These are phyloP conservation scores for Melanchra persicariae DNA, from an alignment of 2,888 invertebrate genomes.

Conservation along the genomic window DNA sequence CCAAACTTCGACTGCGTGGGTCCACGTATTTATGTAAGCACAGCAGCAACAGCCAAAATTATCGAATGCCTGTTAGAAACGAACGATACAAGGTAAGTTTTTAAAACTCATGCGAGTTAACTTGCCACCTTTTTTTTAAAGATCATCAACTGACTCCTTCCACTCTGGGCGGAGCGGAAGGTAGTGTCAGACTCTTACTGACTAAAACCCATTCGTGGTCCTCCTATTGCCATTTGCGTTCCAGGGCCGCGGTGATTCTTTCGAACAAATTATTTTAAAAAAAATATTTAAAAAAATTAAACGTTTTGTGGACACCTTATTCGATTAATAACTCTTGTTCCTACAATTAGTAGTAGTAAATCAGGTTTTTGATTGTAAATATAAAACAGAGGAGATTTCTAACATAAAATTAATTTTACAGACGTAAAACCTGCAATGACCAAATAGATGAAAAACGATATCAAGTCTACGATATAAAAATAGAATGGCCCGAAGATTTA, in stretches of 20 bases:
- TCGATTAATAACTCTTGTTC: no score
- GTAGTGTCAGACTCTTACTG: no score
- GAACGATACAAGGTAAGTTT: constrained; percentile 33
- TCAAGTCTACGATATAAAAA: constrained; percentile 35
- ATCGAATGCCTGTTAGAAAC: constrained; percentile 52
- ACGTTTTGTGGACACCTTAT: no score
- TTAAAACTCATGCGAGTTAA: no score
- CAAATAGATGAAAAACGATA: constrained; percentile 30
- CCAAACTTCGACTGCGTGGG: constrained; percentile 40
- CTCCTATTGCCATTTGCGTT: no score
- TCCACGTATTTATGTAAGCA: constrained; percentile 55
- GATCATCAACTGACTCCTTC: no score
- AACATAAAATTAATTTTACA: constrained; percentile 19
- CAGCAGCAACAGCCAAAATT: constrained; percentile 42
- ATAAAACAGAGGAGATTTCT: background rate
- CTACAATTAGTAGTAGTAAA: background rate
- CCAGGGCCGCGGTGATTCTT: no score
- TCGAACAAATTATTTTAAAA: no score
- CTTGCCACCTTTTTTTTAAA: no score
- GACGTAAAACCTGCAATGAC: constrained; percentile 46
- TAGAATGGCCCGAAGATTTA: constrained; percentile 41
- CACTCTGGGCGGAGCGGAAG: no score
- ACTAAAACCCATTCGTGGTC: no score
- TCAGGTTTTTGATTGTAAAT: background rate
- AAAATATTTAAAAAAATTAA: background rate